These are phyloP conservation scores for Endomychus coccineus DNA, from an alignment of 2,888 invertebrate species.

Conservation along the genomic window DNA sequence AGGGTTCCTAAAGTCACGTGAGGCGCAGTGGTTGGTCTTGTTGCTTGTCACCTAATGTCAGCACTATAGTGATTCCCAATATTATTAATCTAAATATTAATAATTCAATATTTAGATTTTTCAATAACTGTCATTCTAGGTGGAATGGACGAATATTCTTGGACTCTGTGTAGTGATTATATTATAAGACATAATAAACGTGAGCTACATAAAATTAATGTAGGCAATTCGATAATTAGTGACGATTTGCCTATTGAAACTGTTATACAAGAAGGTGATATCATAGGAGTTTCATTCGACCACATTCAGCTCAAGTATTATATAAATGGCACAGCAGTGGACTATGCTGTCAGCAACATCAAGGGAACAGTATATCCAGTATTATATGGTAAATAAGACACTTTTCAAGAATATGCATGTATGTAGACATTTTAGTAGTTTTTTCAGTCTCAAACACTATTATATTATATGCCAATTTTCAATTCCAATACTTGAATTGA, in stretches of 20 bases:
- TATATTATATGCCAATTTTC: too few species aligned
- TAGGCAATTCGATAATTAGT: constrained; percentile 30
- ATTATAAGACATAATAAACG: constrained; percentile 77
- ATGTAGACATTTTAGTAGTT: too few species aligned
- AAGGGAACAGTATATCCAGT: constrained; percentile 88
- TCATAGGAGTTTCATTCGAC: constrained; percentile 90
- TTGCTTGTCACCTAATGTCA: too few species aligned
- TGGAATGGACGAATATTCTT: constrained; percentile 82
- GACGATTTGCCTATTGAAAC: constrained; percentile 40
- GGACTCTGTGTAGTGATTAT: constrained; percentile 90
- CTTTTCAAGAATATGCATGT: too few species aligned
- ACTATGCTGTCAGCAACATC: constrained; percentile 78
- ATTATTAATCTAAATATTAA: too few species aligned
- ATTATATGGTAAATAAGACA: constrained; percentile 77
- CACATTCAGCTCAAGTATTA: constrained; percentile 94
- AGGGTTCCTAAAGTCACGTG: too few species aligned
- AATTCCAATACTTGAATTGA: constrained; percentile 5
- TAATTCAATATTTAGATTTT: not conserved
- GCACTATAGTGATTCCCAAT: too few species aligned
- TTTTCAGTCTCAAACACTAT: too few species aligned
- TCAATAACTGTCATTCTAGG: constrained; percentile 44
- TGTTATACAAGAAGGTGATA: constrained; percentile 85
- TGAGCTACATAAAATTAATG: constrained; percentile 54
- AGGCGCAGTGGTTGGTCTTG: too few species aligned
- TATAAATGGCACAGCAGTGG: constrained; percentile 82